A percentile compares a stretch with the other conserved stretches of the same genome.
phyloP scores from a whole-genome alignment of 2,113 vertebrate species.

The Octodon degus region DNA sequence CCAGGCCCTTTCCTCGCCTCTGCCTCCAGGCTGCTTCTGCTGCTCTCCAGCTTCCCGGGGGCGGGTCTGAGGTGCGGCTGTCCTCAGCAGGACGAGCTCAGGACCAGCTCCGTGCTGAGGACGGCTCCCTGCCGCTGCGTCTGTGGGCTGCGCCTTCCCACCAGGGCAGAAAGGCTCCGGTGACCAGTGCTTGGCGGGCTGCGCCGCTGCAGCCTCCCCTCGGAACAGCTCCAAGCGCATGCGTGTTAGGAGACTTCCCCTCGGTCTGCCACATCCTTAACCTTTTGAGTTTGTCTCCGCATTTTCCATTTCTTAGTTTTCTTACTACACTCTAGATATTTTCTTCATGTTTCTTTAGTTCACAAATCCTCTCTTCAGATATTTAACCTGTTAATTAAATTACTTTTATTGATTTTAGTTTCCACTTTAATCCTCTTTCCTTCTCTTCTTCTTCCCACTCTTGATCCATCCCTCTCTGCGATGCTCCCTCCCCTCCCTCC shows the following conservation, averaged over 20 bases:
- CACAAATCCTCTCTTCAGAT: not conserved
- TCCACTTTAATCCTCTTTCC: not conserved
- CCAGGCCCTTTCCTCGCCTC: not conserved
- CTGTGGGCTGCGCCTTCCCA: not conserved
- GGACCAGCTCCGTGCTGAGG: not conserved
- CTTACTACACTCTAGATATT: not conserved
- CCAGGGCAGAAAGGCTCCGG: not conserved
- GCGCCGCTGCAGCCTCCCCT: not conserved
- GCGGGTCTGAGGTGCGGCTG: not conserved
- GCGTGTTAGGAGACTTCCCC: not conserved
- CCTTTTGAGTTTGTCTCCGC: not conserved
- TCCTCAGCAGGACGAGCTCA: not conserved
- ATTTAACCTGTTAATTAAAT: conserved; percentile 26
- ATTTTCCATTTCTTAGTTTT: not conserved
- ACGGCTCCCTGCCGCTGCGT: not conserved
- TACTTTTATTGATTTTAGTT: not conserved
- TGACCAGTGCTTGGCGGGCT: not conserved
- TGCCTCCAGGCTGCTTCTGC: not conserved
- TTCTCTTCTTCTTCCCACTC: not conserved
- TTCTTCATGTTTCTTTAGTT: not conserved
- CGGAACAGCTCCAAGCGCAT: not conserved
- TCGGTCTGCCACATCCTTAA: not conserved
- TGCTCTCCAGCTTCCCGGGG: not conserved
- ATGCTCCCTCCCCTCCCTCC: too few species aligned
- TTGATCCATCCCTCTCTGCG: too few species aligned